Evolutionary conservation across 2,113 vertebrate species (phyloP), one percentile per base, ranked within the genome.

Genomic region (Sinocyclocheilus anshuiensis): DNA sequence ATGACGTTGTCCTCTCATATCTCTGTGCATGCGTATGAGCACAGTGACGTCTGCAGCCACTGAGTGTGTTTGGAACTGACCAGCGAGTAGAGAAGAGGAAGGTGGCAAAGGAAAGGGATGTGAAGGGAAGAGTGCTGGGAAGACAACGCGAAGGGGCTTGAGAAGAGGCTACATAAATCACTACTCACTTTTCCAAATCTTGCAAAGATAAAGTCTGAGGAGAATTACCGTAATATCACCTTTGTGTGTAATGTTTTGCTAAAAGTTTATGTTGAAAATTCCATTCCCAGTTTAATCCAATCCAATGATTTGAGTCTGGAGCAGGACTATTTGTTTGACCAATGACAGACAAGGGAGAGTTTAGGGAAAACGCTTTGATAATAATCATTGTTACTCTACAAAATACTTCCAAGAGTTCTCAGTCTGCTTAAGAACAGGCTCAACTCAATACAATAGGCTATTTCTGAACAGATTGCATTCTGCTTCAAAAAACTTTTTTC

Each of bases 31-130:
- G 36, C 59, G 45, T 59, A 15, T 53, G 53, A 65, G 48, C 18
- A n/a, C 16, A 20, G 48, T 90, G 82, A 90, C 83, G 85, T 86
- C 79, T 55, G 84, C 29, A 50, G 39, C 50, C 53, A 33, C 83
- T n/a, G 12, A 42, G 84, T 53, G 36, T 29, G 57, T 48, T 63
- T 65, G 20, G 45, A 53, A 59, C 77, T 82, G 36, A 83, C 72
- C 61, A 72, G 48, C 7, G 29, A 71, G 15, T 20, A n/a, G 63
- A 57, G 61, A 22, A 36, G 29, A 45, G 24, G 45, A 67, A 39
- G 20, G 50, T 12, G 74, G 42, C 39, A 77, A 45, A 61, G 55
- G 78, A 65, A 86, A 5, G 55, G 24, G 69, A 81, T 15, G 85
- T 59, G 53, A 78, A 63, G 26, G 24, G 45, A 36, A 3, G 39